Base-by-base conservation (phyloP, 2,888 invertebrate species). In the Patella depressa region DNA sequence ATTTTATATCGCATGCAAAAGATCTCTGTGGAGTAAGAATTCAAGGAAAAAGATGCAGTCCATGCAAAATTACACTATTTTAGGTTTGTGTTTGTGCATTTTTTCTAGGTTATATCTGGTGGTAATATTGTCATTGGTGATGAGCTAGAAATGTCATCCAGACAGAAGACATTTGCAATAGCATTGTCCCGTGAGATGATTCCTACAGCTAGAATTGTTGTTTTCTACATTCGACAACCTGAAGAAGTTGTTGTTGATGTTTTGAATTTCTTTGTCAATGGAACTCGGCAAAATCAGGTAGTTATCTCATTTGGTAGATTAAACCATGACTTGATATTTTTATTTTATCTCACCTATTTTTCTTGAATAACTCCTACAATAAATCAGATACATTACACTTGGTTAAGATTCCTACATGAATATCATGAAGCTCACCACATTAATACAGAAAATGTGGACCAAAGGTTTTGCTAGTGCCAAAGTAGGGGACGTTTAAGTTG, bases 181-280 rank as follows among this genome's bases (percentile, higher is more conserved):
- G 92, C 93, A 0, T 88, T 93, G 45, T 93, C 93, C 11, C 86
- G 93, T 53, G 93, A 93, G 82, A 94, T 94, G 94, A 96, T 98
- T 12, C 98, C 98, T 0, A 96, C 96, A 45, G 95, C 98, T 17
- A 97, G 97, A 0, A 94, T 97, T 57, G 94, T 98, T 29, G 96
- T 96, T 73, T 98, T 97, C 94, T 95, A 96, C 90, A 94, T 97
- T 0, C 95, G 87, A 15, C 91, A 91, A 73, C 95, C 95, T 85
- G 97, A 96, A 0, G 95, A 96, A 87, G 95, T 98, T 73, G 94
- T 97, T 0, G 96, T 96, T 0, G 98, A 98, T 93, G 96, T 97
- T 78, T 93, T 98, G 78, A 98, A 98, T n/a, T 97, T 98, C 93
- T 97, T 97, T 0, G 98, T 98, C 53, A 97, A 98, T 92, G 98